phyloP scores from a whole-genome alignment of 2,797 vertebrate species.

The Enteromius afrohamiltoni region DNA sequence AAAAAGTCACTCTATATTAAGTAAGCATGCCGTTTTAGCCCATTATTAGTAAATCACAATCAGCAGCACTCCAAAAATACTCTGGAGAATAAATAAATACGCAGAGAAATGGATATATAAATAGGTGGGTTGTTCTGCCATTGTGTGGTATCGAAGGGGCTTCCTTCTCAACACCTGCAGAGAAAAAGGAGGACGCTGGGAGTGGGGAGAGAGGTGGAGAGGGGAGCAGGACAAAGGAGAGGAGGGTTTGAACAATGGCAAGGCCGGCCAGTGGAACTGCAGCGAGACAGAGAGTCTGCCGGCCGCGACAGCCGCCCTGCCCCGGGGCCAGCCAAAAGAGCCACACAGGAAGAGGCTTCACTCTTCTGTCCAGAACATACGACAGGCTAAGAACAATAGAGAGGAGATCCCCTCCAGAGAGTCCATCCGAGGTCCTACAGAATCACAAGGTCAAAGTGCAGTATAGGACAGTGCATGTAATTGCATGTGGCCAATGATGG shows the following conservation, averaged over 20 bases:
- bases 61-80: constrained; percentile 49
- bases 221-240: constrained; percentile 69
- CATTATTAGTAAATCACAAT: constrained; percentile 48
- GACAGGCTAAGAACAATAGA: constrained; percentile 74
- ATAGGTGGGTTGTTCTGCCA: constrained; percentile 69
- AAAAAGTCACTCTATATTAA: background rate
- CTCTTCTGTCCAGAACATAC: constrained; percentile 61
- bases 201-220: constrained; percentile 48
- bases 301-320: constrained; percentile 62
- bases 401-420: constrained; percentile 60
- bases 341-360: constrained; percentile 80
- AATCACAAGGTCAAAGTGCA: constrained; percentile 42
- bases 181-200: constrained; percentile 61
- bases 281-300: constrained; percentile 81
- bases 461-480: constrained; percentile 65
- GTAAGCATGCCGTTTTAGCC: constrained; percentile 20
- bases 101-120: constrained; percentile 68
- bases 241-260: constrained; percentile 78
- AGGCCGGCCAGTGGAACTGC: constrained; percentile 75
- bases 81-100: constrained; percentile 65
- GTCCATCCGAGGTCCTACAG: constrained; percentile 41
- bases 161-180: constrained; percentile 76
- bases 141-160: constrained; percentile 67
- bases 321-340: constrained; percentile 66
- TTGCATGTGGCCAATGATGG: background rate